These are phyloP conservation scores for Bombyx mori DNA, from an alignment of 1,140 invertebrate species.

Conservation along the genomic window DNA sequence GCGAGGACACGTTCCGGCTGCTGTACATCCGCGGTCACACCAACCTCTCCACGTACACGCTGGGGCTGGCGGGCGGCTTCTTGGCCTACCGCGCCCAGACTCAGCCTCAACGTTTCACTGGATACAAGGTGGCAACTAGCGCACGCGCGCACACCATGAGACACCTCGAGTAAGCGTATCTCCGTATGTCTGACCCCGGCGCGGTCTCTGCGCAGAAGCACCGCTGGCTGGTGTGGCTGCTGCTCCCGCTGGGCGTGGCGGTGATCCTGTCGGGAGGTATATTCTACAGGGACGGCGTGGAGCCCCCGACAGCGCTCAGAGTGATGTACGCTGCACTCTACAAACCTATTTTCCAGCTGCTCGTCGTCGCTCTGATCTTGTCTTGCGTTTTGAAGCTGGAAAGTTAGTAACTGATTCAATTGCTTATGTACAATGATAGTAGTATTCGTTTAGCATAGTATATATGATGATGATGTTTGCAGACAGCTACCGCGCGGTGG, in stretches of 20 bases:
- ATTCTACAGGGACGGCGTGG: constrained; percentile 23
- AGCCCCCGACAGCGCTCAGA: constrained; percentile 11
- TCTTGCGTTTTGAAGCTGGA: constrained; percentile 44
- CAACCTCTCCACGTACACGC: constrained; percentile 44
- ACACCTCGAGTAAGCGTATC: no score
- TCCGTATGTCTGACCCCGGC: background rate
- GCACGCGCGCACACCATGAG: no score
- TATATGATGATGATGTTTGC: background rate
- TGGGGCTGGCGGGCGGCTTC: constrained; percentile 52
- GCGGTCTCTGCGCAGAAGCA: constrained; percentile 32
- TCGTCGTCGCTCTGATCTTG: constrained; percentile 33
- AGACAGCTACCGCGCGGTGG: constrained; percentile 41
- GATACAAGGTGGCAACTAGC: constrained; percentile 33
- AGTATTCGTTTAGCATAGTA: constrained; percentile 6
- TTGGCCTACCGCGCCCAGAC: constrained; percentile 49
- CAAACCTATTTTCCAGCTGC: constrained; percentile 39
- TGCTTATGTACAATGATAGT: no score
- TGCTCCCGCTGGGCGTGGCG: constrained; percentile 35
- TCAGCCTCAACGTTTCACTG: constrained; percentile 30
- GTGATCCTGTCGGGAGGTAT: constrained; percentile 42
- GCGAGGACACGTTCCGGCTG: constrained; percentile 41
- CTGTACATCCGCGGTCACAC: constrained; percentile 51
- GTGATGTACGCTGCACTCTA: constrained; percentile 43
- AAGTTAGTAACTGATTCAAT: constrained; percentile 18
- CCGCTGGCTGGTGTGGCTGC: constrained; percentile 27